phyloP scores from a whole-genome alignment of 1,140 invertebrate genomes.

The Drosophila orena region DNA sequence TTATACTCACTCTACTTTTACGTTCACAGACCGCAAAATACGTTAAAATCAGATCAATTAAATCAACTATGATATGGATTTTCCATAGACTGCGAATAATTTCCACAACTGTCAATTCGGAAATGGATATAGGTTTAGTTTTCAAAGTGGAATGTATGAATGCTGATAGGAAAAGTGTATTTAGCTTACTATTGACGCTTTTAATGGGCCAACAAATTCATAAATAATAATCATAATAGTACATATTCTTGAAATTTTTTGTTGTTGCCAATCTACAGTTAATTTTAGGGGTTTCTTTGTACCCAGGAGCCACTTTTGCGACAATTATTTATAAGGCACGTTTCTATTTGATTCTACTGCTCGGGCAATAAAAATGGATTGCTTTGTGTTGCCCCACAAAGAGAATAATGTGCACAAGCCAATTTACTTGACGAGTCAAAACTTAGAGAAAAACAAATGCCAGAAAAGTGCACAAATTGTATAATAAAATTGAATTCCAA shows the following conservation, averaged over 20 bases:
- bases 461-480: constrained; percentile 24
- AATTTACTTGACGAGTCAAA: too few species aligned
- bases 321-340: constrained; percentile 22
- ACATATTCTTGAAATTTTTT: too few species aligned
- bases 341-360: constrained; percentile 9
- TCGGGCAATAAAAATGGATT: constrained; percentile 14
- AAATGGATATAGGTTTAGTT: too few species aligned
- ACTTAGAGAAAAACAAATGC: constrained; percentile 3
- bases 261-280: background rate
- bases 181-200: constrained; percentile 9
- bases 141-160: too few species aligned
- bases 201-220: background rate
- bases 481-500: constrained; percentile 55
- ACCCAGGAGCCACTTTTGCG: background rate
- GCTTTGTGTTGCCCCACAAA: constrained; percentile 1
- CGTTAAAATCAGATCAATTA: background rate
- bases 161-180: background rate
- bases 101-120: background rate
- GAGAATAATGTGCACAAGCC: background rate
- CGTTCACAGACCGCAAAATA: background rate
- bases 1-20: background rate
- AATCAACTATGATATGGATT: background rate
- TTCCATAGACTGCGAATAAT: too few species aligned
- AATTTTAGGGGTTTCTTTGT: background rate
- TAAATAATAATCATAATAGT: too few species aligned